Evolutionary conservation across 2,113 vertebrate genomes (phyloP).

Genomic region (Heterotis niloticus): DNA sequence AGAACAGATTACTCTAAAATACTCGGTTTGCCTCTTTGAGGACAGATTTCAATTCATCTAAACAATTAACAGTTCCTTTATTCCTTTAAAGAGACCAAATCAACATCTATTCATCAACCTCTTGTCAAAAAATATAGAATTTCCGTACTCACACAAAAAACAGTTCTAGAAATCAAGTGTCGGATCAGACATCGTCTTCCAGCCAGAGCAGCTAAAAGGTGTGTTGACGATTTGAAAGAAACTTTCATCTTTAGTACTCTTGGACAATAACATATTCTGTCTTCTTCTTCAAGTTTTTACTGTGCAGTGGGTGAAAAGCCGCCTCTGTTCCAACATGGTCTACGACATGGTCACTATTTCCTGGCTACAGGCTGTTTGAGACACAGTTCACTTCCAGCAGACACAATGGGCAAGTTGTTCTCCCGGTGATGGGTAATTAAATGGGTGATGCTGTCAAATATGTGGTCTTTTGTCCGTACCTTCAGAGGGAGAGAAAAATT

Average conservation of each 20-base stretch:
- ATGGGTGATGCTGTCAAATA: constrained; percentile 95
- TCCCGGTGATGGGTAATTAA: constrained; percentile 93
- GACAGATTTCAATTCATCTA: constrained; percentile 63
- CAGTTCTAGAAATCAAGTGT: constrained; percentile 72
- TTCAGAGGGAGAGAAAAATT: constrained; percentile 52
- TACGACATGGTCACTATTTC: constrained; percentile 66
- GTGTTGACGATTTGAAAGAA: constrained; percentile 37
- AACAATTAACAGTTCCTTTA: constrained; percentile 66
- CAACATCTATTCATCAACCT: constrained; percentile 70
- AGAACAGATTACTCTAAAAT: constrained; percentile 67
- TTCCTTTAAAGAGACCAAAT: constrained; percentile 70
- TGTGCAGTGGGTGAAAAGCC: constrained; percentile 40
- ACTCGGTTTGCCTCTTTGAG: constrained; percentile 67
- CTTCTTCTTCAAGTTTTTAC: constrained; percentile 58
- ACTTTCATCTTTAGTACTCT: constrained; percentile 43
- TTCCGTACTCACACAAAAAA: constrained; percentile 77
- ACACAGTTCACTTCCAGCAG: constrained; percentile 92
- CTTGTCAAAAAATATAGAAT: constrained; percentile 93
- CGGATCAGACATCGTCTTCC: constrained; percentile 41
- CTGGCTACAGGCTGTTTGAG: constrained; percentile 85
- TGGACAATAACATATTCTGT: constrained; percentile 34
- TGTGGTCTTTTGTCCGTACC: constrained; percentile 93
- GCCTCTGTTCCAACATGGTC: constrained; percentile 37
- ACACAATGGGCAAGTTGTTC: constrained; percentile 91
- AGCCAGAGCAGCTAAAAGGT: constrained; percentile 46